Percentiles rank a stretch among this genome's conserved stretches.
Conservation (phyloP, 2,888 invertebrate genomes). For the Helleia helle region DNA sequence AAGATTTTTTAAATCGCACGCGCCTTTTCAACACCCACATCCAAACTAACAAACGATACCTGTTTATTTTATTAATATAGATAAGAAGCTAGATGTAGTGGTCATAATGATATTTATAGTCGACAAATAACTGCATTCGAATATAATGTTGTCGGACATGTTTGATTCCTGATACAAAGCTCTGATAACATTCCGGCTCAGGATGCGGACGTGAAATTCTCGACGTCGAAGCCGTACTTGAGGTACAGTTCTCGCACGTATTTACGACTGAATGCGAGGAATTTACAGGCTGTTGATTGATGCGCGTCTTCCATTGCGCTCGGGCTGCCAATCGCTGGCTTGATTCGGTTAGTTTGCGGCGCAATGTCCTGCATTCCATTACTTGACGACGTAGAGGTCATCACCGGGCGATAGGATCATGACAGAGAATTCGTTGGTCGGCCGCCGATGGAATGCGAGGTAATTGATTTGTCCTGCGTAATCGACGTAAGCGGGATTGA, state of each 20-base stretch:
- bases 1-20: too few relatives aligned
- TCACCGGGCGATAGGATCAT: slow-evolving; percentile 60
- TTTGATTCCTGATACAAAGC: slow-evolving; percentile 57
- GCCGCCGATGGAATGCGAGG: slow-evolving; percentile 60
- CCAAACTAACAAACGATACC: too few relatives aligned
- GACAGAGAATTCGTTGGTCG: slow-evolving; percentile 67
- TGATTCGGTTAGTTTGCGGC: slow-evolving; percentile 32
- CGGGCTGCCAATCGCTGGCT: slow-evolving; percentile 45
- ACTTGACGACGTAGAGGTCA: slow-evolving; percentile 42
- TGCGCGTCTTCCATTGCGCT: slow-evolving; percentile 54
- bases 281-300: slow-evolving; percentile 58
- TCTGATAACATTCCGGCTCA: slow-evolving; percentile 66
- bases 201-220: slow-evolving; percentile 64
- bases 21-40: too few relatives aligned
- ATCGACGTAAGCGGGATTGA: slow-evolving; percentile 59
- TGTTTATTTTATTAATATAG: too few relatives aligned
- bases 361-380: slow-evolving; percentile 50
- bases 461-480: slow-evolving; percentile 73
- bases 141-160: slow-evolving; percentile 49
- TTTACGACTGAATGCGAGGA: slow-evolving; percentile 49
- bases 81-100: too few relatives aligned
- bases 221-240: slow-evolving; percentile 47
- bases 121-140: slow-evolving; percentile 54
- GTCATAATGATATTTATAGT: slow-evolving; percentile 15
- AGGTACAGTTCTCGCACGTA: slow-evolving; percentile 33